Evolutionary conservation across 1,140 invertebrate species (phyloP), one percentile per base, ranked within the genome.

Genomic region (Dysdera silvatica): DNA sequence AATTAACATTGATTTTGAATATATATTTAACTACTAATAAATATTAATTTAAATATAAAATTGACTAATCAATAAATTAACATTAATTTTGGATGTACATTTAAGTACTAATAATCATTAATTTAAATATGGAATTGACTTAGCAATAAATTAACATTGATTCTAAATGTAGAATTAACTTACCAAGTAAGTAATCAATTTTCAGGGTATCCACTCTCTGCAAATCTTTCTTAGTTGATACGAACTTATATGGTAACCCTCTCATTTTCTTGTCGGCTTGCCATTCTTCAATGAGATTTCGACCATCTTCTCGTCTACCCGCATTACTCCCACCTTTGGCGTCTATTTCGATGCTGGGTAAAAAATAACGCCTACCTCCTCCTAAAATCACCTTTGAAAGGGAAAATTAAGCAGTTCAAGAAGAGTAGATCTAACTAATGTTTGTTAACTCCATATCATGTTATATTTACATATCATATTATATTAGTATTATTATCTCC

Each of bases 281-380:
- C 84, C 88, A 92, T 4, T 82, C 79, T 5, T 79, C 68, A 4
- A 89, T 85, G 12, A 93, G 77, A 77, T 92, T 78, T 52, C 81
- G 78, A 1, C 85, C 86, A 69, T 92, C 88, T 45, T 74, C 74
- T 33, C 89, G 80, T 3, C 79, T 78, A 32, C 87, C 80, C 20
- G 29, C 31, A 10, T 51, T 23, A 3, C 67, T 67, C 8, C 12
- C 41, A 43, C 68, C 66, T 40, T 71, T 71, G 20, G 71, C 76
- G 2, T 70, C 78, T 1, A 69, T 66, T 14, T 65, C 65, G 4
- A 37, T 51, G 16, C 40, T 49, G 2, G 65, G 60, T 28, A 78
- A 66, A 49, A 75, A 79, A 66, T 75, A 71, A 66, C 77, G 76
- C 20, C 77, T 61, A 18, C 74, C 78, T 55, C 74, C 77, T 71